Evolutionary conservation across 2,888 invertebrate genomes (phyloP).

Genomic region (Nasonia oneida): DNA sequence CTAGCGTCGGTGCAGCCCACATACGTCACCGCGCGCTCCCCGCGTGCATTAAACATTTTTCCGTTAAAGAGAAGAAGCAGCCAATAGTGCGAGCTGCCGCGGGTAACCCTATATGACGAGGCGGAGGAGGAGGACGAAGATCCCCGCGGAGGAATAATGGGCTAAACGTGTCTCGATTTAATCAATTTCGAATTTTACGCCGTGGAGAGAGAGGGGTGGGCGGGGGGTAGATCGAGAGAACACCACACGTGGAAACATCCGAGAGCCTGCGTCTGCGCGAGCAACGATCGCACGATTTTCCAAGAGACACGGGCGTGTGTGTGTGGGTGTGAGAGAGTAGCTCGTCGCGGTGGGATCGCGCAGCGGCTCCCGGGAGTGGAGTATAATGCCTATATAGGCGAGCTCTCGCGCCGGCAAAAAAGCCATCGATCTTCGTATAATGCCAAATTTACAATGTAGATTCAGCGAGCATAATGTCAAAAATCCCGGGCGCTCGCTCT

Average conservation of each 20-base stretch:
- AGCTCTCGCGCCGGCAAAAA: slow-evolving; percentile 48
- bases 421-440: slow-evolving; percentile 63
- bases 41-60: slow-evolving; percentile 50
- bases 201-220: background rate
- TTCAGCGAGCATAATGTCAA: slow-evolving; percentile 63
- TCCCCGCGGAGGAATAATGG: slow-evolving; percentile 58
- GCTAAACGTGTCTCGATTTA: slow-evolving; percentile 62
- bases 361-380: slow-evolving; percentile 24
- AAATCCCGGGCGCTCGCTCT: slow-evolving; percentile 53
- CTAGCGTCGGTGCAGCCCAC: background rate
- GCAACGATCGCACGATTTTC: slow-evolving; percentile 50
- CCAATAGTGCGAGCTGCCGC: background rate
- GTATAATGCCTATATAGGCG: slow-evolving; percentile 12
- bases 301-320: background rate
- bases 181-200: slow-evolving; percentile 59
- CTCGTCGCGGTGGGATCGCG: background rate
- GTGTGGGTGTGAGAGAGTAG: background rate
- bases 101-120: slow-evolving; percentile 38
- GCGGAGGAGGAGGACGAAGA: slow-evolving; percentile 36
- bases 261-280: background rate
- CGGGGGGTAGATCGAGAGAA: background rate
- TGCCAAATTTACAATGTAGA: slow-evolving; percentile 64
- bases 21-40: background rate
- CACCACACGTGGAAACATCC: background rate
- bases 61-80: slow-evolving; percentile 27